These are phyloP conservation scores for Cepaea nemoralis DNA, from an alignment of 1,140 invertebrate species.

Conservation along the genomic window DNA sequence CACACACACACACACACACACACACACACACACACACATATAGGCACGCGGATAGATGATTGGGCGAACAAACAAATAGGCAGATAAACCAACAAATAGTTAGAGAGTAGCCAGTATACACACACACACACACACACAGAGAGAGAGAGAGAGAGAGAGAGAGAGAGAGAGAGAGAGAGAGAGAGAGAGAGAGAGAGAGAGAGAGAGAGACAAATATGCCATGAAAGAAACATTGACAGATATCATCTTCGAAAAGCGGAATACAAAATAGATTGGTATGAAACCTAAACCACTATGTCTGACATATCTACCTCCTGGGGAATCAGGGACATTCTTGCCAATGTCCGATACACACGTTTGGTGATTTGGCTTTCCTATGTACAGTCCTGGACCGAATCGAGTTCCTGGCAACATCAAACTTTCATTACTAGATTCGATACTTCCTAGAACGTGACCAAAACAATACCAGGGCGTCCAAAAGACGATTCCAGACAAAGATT, in stretches of 20 bases:
- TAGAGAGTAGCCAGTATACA: background rate
- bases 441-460: background rate
- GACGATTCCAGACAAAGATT: slow-evolving; percentile 2
- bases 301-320: too few relatives aligned
- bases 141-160: background rate
- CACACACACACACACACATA: too few relatives aligned
- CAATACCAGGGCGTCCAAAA: background rate
- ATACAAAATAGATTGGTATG: too few relatives aligned
- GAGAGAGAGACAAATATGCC: background rate
- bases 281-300: too few relatives aligned
- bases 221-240: background rate
- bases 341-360: background rate
- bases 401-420: background rate
- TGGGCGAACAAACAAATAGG: background rate
- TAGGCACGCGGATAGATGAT: too few relatives aligned
- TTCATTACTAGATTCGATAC: slow-evolving; percentile 6
- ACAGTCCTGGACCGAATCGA: background rate
- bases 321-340: background rate
- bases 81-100: background rate
- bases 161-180: background rate
- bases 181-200: background rate
- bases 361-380: background rate
- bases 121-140: background rate
- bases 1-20: too few relatives aligned
- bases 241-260: background rate